Evolutionary conservation across 64 coral and sea anemone genomes (phyloP).

Genomic region (Anthopleura sola): DNA sequence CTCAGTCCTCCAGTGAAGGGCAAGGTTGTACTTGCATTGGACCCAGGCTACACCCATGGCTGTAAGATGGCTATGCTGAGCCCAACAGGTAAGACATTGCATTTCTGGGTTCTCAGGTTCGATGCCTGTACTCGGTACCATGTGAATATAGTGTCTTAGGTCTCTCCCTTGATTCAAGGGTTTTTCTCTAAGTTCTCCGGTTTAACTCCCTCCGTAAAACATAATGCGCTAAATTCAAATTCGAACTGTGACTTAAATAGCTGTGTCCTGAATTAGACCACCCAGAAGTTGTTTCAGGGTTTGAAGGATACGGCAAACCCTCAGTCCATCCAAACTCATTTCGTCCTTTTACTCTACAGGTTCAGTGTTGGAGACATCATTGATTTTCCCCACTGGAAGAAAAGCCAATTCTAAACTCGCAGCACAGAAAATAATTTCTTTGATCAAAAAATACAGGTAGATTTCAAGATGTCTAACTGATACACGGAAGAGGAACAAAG

Average conservation of each 20-base stretch:
- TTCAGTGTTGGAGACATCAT: constrained; percentile 53
- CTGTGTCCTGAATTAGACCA: too few species aligned
- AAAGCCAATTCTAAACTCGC: constrained; percentile 33
- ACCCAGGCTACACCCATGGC: constrained; percentile 90
- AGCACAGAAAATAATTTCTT: constrained; percentile 17
- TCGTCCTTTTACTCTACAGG: constrained; percentile 17
- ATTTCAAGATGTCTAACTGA: background rate
- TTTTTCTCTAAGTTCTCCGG: too few species aligned
- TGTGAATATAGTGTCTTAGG: too few species aligned
- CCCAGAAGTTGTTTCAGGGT: background rate
- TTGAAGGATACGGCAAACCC: too few species aligned
- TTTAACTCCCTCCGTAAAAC: too few species aligned
- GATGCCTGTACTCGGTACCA: too few species aligned
- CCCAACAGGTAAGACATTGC: constrained; percentile 29
- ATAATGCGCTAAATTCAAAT: too few species aligned
- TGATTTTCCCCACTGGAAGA: constrained; percentile 67
- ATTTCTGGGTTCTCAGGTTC: background rate
- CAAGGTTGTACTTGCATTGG: constrained; percentile 62
- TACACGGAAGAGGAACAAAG: background rate
- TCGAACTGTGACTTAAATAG: too few species aligned
- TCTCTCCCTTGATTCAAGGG: too few species aligned
- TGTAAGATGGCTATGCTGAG: constrained; percentile 84
- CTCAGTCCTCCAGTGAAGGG: constrained; percentile 74
- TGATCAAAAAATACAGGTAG: constrained; percentile 74
- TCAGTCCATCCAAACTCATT: background rate